Evolutionary conservation across 2,797 vertebrate genomes (phyloP).

Genomic region (Coranthus polyacanthus): DNA sequence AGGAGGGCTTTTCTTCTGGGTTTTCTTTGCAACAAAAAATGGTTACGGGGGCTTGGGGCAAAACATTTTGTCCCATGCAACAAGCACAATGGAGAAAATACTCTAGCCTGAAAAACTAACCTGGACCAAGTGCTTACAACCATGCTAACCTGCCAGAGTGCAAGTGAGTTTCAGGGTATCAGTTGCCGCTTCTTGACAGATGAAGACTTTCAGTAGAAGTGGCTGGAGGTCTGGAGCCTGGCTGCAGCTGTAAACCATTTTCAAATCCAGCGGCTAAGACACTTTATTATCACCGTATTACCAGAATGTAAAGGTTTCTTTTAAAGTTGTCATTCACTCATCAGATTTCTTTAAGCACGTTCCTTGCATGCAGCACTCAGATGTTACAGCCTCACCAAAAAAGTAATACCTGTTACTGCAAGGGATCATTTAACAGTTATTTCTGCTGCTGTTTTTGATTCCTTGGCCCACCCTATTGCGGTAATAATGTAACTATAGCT

Average conservation of each 20-base stretch:
- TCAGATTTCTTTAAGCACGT: no score
- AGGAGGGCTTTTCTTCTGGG: not conserved
- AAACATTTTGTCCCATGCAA: not conserved
- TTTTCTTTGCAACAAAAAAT: not conserved
- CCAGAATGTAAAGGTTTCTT: no score
- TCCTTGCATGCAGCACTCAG: not conserved
- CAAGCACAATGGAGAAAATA: not conserved
- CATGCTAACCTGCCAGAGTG: not conserved
- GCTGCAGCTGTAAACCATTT: no score
- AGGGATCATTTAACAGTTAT: not conserved
- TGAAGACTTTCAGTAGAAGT: not conserved
- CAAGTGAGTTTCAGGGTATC: constrained; percentile 3
- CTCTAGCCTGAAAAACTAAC: not conserved
- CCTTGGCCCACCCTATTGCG: constrained; percentile 1
- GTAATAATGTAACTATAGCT: not conserved
- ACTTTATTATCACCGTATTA: no score
- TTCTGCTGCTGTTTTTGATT: constrained; percentile 19
- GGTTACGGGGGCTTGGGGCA: not conserved
- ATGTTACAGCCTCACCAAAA: not conserved
- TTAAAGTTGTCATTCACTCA: no score
- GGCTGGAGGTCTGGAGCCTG: no score
- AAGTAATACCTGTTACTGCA: not conserved
- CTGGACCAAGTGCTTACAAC: not conserved
- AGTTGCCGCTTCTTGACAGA: not conserved
- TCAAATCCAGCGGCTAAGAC: no score